Conservation (phyloP, 2,888 invertebrate species). For the Sarcophaga carnaria region DNA sequence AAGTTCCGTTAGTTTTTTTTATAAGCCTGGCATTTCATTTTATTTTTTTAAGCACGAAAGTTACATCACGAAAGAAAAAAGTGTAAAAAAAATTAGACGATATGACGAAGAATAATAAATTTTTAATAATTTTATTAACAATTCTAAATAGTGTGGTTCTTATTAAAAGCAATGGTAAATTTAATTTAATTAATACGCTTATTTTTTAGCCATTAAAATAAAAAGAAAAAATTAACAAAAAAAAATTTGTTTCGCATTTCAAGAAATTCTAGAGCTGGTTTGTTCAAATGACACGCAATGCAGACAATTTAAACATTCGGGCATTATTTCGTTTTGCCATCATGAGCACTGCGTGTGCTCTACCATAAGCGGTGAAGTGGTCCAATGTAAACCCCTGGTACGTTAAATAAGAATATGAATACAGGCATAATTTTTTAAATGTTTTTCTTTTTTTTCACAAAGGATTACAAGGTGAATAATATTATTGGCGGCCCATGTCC, state of each 20-base stretch:
- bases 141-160: conserved; percentile 1
- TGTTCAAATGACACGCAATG: conserved; percentile 75
- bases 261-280: conserved; percentile 75
- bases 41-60: too few species aligned
- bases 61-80: background rate
- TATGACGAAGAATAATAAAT: conserved; percentile 25
- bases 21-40: too few species aligned
- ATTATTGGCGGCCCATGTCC: conserved; percentile 78
- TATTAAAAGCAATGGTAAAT: conserved; percentile 55
- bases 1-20: too few species aligned
- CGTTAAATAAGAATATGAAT: conserved; percentile 41
- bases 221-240: background rate
- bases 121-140: conserved; percentile 36
- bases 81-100: background rate
- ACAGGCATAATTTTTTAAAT: background rate
- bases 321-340: conserved; percentile 71
- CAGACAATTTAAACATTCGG: conserved; percentile 70
- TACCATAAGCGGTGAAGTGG: conserved; percentile 61
- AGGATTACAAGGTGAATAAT: conserved; percentile 75
- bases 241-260: background rate
- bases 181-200: background rate
- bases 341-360: conserved; percentile 74
- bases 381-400: conserved; percentile 74
- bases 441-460: conserved; percentile 20
- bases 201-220: background rate